Evolutionary conservation across 2,113 vertebrate species (phyloP).

Genomic region (Notothenia coriiceps): DNA sequence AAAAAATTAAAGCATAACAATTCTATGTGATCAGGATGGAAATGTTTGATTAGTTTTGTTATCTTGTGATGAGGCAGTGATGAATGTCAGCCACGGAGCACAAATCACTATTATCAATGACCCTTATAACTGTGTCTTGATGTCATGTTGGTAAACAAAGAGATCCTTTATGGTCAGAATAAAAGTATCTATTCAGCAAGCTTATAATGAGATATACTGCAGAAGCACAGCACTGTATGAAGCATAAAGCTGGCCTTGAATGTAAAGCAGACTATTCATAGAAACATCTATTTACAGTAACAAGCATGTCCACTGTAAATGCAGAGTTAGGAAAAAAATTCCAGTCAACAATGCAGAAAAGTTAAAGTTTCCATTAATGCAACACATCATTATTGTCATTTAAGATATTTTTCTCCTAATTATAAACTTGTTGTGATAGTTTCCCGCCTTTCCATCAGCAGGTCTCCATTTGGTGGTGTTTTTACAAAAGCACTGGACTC

Average conservation of each 20-base stretch:
- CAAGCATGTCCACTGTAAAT: slow-evolving; percentile 5
- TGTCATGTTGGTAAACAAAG: slow-evolving; percentile 39
- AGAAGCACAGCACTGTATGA: slow-evolving; percentile 28
- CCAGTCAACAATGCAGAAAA: background rate
- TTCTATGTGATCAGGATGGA: background rate
- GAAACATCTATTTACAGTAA: slow-evolving; percentile 49
- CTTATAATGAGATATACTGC: slow-evolving; percentile 45
- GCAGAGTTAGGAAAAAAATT: background rate
- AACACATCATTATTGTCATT: background rate
- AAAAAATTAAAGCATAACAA: background rate
- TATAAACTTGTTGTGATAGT: background rate
- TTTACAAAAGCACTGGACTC: slow-evolving; percentile 37
- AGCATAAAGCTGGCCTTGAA: slow-evolving; percentile 21
- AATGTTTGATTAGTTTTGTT: background rate
- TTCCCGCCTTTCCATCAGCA: background rate
- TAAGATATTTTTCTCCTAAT: background rate
- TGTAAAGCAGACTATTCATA: slow-evolving; percentile 37
- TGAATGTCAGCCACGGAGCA: background rate
- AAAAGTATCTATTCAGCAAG: slow-evolving; percentile 53
- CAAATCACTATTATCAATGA: slow-evolving; percentile 37
- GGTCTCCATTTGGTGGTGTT: background rate
- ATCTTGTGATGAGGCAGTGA: slow-evolving; percentile 34
- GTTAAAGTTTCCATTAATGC: background rate
- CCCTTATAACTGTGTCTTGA: slow-evolving; percentile 27
- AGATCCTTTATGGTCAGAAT: slow-evolving; percentile 38